Conservation (phyloP, 2,113 vertebrate genomes). For the Carassius gibelio region DNA sequence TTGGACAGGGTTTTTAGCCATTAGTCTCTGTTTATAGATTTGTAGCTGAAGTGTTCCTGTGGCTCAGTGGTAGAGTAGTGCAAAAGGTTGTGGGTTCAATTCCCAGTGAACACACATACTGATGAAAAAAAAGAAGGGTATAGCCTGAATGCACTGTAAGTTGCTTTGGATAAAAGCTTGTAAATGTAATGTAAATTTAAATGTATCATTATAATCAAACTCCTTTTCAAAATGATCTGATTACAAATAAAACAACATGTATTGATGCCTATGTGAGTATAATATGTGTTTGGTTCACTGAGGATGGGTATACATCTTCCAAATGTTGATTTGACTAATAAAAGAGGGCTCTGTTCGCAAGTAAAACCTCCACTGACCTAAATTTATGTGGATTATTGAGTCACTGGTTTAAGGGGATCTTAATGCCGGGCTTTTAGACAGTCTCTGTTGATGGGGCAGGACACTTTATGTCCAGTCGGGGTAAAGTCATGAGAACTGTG, state of each 20-base stretch:
- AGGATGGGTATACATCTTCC: background rate
- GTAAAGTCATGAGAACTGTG: conserved; percentile 43
- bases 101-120: too few relatives aligned
- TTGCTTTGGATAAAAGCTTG: too few relatives aligned
- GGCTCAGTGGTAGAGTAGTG: too few relatives aligned
- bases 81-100: too few relatives aligned
- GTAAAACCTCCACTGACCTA: conserved; percentile 24
- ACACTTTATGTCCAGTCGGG: conserved; percentile 25
- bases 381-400: conserved; percentile 41
- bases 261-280: background rate
- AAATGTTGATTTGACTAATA: conserved; percentile 10
- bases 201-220: too few relatives aligned
- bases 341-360: conserved; percentile 39
- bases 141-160: too few relatives aligned
- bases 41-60: background rate
- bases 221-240: too few relatives aligned
- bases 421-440: background rate
- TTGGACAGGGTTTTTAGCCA: background rate
- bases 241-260: too few relatives aligned
- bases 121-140: too few relatives aligned
- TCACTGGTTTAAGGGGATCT: conserved; percentile 43
- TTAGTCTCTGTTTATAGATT: background rate
- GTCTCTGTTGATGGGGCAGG: conserved; percentile 23
- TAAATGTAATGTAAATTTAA: too few relatives aligned
- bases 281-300: background rate